Evolutionary conservation across 2,888 invertebrate genomes (phyloP).

Genomic region (Folsomia manolachei): DNA sequence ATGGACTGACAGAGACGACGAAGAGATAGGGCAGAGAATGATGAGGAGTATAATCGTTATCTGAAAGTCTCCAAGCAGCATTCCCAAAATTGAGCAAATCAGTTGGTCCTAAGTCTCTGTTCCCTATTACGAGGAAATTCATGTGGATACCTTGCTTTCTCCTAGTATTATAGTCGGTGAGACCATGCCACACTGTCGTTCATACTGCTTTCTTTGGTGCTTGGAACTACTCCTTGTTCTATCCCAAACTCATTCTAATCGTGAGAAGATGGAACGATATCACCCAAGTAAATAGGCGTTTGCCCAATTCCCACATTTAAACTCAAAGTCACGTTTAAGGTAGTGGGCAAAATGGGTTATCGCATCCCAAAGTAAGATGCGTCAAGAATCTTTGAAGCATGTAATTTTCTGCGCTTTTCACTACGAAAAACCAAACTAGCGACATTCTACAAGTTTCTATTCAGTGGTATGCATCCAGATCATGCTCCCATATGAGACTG

Average conservation of each 20-base stretch:
- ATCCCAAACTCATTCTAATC: not conserved
- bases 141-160: not conserved
- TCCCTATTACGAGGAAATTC: not conserved
- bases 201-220: not conserved
- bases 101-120: constrained; percentile 7
- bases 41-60: constrained; percentile 23
- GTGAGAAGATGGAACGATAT: constrained; percentile 27
- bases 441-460: not conserved
- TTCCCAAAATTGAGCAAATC: constrained; percentile 23
- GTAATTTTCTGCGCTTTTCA: not conserved
- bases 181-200: not conserved
- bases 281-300: constrained; percentile 28
- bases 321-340: constrained; percentile 44
- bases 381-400: not conserved
- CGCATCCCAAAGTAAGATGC: constrained; percentile 24
- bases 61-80: constrained; percentile 21
- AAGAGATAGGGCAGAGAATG: constrained; percentile 9
- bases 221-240: no score
- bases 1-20: constrained; percentile 1
- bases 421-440: not conserved
- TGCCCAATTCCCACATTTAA: constrained; percentile 42
- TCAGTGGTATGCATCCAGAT: no score
- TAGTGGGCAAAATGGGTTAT: constrained; percentile 46
- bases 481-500: no score
- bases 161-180: no score